Evolutionary conservation across 2,113 vertebrate species (phyloP).

Genomic region (Potamarius usumacintae): DNA sequence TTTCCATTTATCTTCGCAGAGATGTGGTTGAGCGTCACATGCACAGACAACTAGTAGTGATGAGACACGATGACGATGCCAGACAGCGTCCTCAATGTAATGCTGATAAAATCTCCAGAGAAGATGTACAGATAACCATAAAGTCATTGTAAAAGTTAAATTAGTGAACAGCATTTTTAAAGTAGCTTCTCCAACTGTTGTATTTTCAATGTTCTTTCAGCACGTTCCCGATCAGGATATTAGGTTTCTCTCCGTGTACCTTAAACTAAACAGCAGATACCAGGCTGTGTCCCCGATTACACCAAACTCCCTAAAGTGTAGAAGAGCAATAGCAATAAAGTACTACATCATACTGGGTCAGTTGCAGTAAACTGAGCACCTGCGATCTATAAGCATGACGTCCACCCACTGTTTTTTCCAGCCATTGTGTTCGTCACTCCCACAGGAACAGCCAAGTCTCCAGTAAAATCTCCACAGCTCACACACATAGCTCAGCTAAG

Average conservation of each 20-base stretch:
- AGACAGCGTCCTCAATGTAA: neutral
- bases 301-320: neutral
- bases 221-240: neutral
- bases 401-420: constrained; percentile 41
- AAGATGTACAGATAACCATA: neutral
- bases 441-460: constrained; percentile 45
- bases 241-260: constrained; percentile 6
- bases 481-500: neutral
- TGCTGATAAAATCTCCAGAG: neutral
- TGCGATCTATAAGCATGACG: neutral
- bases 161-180: neutral
- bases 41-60: too few species aligned
- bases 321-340: neutral
- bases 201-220: neutral
- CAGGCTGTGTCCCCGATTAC: constrained; percentile 9
- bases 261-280: constrained; percentile 18
- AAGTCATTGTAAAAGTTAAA: neutral
- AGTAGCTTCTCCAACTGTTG: neutral
- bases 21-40: too few species aligned
- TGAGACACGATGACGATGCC: neutral
- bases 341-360: neutral
- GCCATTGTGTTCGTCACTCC: constrained; percentile 38
- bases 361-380: neutral
- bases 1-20: neutral
- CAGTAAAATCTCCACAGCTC: constrained; percentile 40